Percentiles rank a stretch among this genome's conserved stretches.
Conservation (phyloP, 2,113 vertebrate species). For the Chrysemys picta region DNA sequence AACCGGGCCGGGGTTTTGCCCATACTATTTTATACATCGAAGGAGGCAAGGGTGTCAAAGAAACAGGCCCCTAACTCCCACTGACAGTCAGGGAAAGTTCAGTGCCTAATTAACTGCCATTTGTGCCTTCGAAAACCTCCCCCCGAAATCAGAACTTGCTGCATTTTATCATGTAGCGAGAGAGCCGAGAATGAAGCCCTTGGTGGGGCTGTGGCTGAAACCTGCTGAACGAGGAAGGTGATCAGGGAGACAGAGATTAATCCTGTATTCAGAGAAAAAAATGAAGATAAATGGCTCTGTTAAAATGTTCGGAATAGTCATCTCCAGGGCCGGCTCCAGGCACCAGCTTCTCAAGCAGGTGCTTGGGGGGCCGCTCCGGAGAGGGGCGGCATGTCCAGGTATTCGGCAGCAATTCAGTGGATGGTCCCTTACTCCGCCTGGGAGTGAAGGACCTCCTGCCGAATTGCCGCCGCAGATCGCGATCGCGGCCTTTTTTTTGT, state of each 20-base stretch:
- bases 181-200: not conserved
- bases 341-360: no score
- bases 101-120: not conserved
- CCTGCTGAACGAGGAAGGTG: not conserved
- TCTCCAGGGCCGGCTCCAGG: not conserved
- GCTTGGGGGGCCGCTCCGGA: no score
- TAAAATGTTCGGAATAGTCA: not conserved
- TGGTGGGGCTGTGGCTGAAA: not conserved
- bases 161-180: not conserved
- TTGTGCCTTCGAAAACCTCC: not conserved
- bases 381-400: no score
- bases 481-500: no score
- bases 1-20: not conserved
- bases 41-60: not conserved
- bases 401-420: no score
- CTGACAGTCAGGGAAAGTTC: not conserved
- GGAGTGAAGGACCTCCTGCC: no score
- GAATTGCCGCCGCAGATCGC: no score
- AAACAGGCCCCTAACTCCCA: not conserved
- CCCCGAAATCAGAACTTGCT: not conserved
- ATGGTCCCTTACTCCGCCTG: no score
- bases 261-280: not conserved
- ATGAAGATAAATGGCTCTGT: not conserved
- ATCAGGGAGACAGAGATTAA: rapidly evolving
- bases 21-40: not conserved